Conservation (phyloP, 2,113 vertebrate genomes). For the Leucoraja erinaceus region DNA sequence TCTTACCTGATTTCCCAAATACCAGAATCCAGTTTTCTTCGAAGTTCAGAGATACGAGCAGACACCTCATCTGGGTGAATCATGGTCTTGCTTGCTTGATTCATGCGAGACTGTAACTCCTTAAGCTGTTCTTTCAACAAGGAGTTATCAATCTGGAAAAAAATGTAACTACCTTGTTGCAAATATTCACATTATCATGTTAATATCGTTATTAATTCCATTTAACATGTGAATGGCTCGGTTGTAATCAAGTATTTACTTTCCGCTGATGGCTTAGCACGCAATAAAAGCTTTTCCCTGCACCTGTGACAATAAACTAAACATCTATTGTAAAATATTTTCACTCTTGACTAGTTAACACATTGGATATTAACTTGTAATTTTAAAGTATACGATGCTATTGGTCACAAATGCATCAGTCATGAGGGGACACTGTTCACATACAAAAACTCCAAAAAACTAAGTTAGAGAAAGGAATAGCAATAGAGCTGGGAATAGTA, state of each 20-base stretch:
- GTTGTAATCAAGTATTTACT: no score
- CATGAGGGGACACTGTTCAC: no score
- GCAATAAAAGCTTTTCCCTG: no score
- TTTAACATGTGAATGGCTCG: no score
- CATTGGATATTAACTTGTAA: not conserved
- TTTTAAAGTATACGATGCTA: not conserved
- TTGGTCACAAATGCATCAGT: not conserved
- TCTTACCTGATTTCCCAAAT: conserved; percentile 59
- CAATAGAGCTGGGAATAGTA: not conserved
- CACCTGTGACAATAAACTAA: no score
- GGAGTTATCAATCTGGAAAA: conserved; percentile 58
- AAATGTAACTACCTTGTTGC: not conserved
- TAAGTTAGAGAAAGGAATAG: not conserved
- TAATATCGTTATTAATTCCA: no score
- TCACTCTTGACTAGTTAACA: not conserved
- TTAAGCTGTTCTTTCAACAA: conserved; percentile 61
- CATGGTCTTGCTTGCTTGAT: conserved; percentile 50
- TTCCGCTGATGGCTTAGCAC: no score
- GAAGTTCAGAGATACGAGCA: conserved; percentile 57
- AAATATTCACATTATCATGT: no score
- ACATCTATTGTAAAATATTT: not conserved
- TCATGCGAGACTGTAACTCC: conserved; percentile 60
- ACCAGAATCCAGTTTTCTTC: conserved; percentile 56
- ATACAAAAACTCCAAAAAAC: not conserved
- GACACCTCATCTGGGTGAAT: conserved; percentile 60